A percentile compares a stretch with the other conserved stretches of the same genome.
Evolutionary conservation across 2,113 vertebrate genomes (phyloP).

Genomic region (Synodontis membranacea): DNA sequence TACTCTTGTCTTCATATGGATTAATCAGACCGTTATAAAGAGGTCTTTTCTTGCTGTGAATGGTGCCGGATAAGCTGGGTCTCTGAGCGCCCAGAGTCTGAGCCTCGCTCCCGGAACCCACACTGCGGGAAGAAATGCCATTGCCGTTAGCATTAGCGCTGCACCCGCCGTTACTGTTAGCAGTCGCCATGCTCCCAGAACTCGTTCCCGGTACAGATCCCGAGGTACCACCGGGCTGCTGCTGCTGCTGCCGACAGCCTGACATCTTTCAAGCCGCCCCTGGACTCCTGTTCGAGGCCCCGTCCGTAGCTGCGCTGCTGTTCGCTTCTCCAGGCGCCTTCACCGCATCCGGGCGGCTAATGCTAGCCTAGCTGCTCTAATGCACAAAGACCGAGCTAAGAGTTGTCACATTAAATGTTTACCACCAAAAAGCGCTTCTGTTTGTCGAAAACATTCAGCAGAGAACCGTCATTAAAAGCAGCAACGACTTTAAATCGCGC

Average conservation of each 20-base stretch:
- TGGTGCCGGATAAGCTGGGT: conserved; percentile 59
- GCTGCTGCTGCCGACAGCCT: conserved; percentile 68
- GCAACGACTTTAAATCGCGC: not conserved
- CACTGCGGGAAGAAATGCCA: conserved; percentile 67
- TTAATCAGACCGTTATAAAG: conserved; percentile 94
- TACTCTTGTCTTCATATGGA: conserved; percentile 98
- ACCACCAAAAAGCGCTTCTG: not conserved
- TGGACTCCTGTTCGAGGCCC: conserved; percentile 52
- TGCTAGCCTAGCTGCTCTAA: conserved; percentile 36
- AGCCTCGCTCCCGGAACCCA: conserved; percentile 60
- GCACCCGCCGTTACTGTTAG: conserved; percentile 60
- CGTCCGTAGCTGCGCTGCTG: conserved; percentile 50
- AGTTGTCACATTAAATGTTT: not conserved
- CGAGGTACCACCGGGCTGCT: conserved; percentile 64
- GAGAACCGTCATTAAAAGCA: not conserved
- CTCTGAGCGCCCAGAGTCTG: conserved; percentile 61
- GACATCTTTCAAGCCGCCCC: conserved; percentile 72
- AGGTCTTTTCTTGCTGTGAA: conserved; percentile 83
- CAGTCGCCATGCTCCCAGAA: conserved; percentile 62
- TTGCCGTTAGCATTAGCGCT: conserved; percentile 62
- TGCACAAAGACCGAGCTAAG: not conserved
- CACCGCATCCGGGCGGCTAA: conserved; percentile 68
- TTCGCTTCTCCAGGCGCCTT: conserved; percentile 45
- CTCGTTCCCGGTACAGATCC: conserved; percentile 75
- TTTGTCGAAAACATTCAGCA: not conserved